These are phyloP conservation scores for Triplophysa rosa DNA, from an alignment of 2,113 vertebrate species.

Conservation along the genomic window DNA sequence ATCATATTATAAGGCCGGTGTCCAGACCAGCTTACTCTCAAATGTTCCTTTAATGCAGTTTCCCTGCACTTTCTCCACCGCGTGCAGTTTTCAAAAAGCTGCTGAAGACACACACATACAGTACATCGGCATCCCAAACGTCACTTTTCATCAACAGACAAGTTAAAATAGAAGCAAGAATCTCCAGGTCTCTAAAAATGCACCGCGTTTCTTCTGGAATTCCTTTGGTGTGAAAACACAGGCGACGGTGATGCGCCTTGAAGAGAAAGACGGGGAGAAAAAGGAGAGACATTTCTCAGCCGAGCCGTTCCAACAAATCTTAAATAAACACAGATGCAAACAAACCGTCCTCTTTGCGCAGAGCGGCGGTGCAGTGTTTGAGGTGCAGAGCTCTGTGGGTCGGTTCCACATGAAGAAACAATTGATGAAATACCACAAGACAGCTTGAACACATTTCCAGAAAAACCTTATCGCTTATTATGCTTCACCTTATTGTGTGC, in stretches of 20 bases:
- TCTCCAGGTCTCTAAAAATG: slow-evolving; percentile 41
- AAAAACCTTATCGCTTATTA: slow-evolving; percentile 2
- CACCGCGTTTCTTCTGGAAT: slow-evolving; percentile 40
- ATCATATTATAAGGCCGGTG: neutral
- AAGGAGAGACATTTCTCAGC: slow-evolving; percentile 5
- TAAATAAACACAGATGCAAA: slow-evolving; percentile 40
- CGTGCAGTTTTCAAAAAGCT: slow-evolving; percentile 2
- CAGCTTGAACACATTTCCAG: slow-evolving; percentile 19
- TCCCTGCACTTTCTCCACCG: neutral
- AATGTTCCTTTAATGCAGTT: neutral
- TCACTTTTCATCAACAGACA: slow-evolving; percentile 42
- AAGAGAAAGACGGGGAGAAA: slow-evolving; percentile 21
- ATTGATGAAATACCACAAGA: slow-evolving; percentile 11
- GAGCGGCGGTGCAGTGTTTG: slow-evolving; percentile 11
- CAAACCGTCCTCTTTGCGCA: slow-evolving; percentile 1
- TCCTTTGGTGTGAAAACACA: slow-evolving; percentile 45
- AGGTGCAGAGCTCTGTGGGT: slow-evolving; percentile 4
- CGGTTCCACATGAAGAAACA: neutral
- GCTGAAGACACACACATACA: neutral
- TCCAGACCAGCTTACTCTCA: neutral
- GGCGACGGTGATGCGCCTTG: slow-evolving; percentile 37
- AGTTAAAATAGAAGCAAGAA: slow-evolving; percentile 49
- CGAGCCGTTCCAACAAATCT: slow-evolving; percentile 9
- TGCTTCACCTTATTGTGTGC: neutral
- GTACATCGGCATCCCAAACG: slow-evolving; percentile 28